phyloP scores from a whole-genome alignment of 1,140 invertebrate genomes.

The Reticulitermes speratus region DNA sequence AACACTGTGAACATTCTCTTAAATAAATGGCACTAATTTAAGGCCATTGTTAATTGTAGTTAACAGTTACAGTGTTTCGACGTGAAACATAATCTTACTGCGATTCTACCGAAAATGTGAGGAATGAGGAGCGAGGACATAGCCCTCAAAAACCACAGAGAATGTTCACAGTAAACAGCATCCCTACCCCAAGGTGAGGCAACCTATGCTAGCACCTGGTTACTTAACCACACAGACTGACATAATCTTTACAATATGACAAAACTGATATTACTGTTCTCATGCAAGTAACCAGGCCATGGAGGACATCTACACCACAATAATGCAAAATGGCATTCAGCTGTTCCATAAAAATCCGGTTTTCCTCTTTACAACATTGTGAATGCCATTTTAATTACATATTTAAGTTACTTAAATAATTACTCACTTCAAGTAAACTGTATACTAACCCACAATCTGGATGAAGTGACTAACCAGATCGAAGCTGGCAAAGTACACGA shows the following conservation, averaged over 20 bases:
- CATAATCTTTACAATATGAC: too few relatives aligned
- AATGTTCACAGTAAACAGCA: constrained; percentile 23
- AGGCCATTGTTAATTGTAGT: background rate
- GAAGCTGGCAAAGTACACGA: background rate
- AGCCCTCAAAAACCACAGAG: constrained; percentile 25
- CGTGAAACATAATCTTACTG: background rate
- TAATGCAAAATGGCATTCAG: constrained; percentile 22
- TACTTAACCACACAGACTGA: background rate
- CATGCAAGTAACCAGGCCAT: background rate
- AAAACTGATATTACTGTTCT: background rate
- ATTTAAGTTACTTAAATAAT: background rate
- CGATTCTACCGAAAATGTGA: constrained; percentile 19
- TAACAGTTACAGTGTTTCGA: background rate
- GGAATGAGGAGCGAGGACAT: constrained; percentile 26
- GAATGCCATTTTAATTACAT: constrained; percentile 1
- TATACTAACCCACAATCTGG: background rate
- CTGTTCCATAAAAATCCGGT: background rate
- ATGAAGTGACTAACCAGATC: background rate
- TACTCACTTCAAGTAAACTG: background rate
- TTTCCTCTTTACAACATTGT: background rate
- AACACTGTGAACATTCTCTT: constrained; percentile 27
- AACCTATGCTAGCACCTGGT: background rate
- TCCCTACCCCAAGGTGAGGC: background rate
- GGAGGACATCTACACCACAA: constrained; percentile 19
- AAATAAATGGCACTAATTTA: background rate